Evolutionary conservation across 35 echinoderm and acorn worm genomes (phyloP).

Genomic region (Eucidaris tribuloides): DNA sequence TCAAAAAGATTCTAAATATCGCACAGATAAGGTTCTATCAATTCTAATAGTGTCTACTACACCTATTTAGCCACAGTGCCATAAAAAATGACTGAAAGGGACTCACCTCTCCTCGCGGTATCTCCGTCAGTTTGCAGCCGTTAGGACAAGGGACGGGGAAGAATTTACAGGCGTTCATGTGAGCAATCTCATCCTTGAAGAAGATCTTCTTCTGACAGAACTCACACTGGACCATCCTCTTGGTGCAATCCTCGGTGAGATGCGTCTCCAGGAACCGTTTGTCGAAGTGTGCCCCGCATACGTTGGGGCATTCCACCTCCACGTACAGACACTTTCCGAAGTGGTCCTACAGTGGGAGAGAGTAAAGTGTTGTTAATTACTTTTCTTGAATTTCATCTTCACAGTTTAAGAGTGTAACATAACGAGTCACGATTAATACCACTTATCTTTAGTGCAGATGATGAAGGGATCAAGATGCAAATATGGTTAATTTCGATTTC

Average conservation of each 20-base stretch:
- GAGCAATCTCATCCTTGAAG: constrained; percentile 98
- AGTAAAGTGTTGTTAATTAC: no score
- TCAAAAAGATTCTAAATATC: no score
- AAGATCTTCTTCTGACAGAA: constrained; percentile 89
- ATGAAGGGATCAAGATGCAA: no score
- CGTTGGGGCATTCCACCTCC: constrained; percentile 91
- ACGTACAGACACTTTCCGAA: constrained; percentile 68
- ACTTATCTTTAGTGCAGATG: no score
- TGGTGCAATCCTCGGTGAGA: constrained; percentile 84
- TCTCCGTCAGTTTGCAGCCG: constrained; percentile 90
- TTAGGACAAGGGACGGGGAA: constrained; percentile 94
- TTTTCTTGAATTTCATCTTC: no score
- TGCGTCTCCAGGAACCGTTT: constrained; percentile 89
- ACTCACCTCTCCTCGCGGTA: constrained; percentile 79
- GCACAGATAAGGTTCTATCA: no score
- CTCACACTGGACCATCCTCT: constrained; percentile 89
- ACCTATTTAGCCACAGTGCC: no score
- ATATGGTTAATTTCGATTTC: no score
- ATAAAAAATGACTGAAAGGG: no score
- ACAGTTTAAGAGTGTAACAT: no score
- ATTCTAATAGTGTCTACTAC: no score
- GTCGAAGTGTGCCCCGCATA: constrained; percentile 95
- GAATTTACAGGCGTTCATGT: constrained; percentile 89
- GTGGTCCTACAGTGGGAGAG: constrained; percentile 81
- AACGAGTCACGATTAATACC: no score